Percentiles rank a stretch among this genome's conserved stretches.
phyloP scores from a whole-genome alignment of 2,113 vertebrate species.

The Dasypus novemcinctus region DNA sequence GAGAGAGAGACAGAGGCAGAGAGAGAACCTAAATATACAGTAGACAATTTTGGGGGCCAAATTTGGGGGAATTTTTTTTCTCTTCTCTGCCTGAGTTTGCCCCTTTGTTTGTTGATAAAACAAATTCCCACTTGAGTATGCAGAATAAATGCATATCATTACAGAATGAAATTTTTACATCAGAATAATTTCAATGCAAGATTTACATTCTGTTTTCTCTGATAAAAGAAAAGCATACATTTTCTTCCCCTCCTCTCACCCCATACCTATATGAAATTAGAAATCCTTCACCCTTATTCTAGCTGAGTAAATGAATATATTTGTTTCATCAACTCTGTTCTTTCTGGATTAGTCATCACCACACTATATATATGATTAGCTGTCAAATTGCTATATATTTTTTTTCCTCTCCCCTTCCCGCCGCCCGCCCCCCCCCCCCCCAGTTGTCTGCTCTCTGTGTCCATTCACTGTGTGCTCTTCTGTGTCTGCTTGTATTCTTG shows the following conservation, averaged over 20 bases:
- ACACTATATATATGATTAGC: not conserved
- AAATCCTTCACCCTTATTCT: not conserved
- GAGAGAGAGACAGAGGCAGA: not conserved
- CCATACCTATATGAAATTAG: not conserved
- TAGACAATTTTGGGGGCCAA: not conserved
- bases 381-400: constrained; percentile 8
- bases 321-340: constrained; percentile 29
- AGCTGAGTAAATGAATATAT: not conserved
- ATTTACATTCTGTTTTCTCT: not conserved
- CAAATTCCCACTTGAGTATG: not conserved
- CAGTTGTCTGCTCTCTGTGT: too few species aligned
- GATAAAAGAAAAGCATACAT: not conserved
- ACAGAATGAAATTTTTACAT: not conserved
- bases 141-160: not conserved
- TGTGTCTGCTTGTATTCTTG: too few species aligned
- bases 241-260: not conserved
- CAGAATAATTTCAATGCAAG: not conserved
- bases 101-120: not conserved
- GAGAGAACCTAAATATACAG: not conserved
- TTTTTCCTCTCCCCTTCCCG: too few species aligned
- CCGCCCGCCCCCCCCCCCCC: too few species aligned
- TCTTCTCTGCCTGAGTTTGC: not conserved
- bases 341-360: not conserved
- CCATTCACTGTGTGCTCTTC: too few species aligned
- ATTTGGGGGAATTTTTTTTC: not conserved